phyloP scores from a whole-genome alignment of 2,797 vertebrate genomes.

The Schizopygopsis pylzovi region DNA sequence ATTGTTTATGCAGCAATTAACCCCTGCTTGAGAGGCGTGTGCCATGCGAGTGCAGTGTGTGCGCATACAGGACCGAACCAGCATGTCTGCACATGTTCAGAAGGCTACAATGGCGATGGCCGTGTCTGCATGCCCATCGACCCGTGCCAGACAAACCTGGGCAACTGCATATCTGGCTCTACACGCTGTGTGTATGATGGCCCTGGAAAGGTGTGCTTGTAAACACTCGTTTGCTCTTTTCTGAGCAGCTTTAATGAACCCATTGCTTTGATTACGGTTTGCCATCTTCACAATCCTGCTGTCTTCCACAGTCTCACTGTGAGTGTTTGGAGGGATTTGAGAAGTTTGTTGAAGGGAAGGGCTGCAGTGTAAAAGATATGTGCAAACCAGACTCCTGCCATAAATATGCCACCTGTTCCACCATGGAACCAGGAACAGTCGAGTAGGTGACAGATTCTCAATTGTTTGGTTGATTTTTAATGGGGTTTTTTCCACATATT shows the following conservation, averaged over 20 bases:
- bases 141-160: constrained; percentile 83
- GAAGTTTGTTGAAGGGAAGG: constrained; percentile 68
- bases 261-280: not conserved
- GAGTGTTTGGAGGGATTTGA: constrained; percentile 87
- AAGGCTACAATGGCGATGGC: constrained; percentile 87
- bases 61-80: constrained; percentile 81
- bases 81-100: constrained; percentile 82
- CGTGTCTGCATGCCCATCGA: constrained; percentile 83
- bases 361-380: constrained; percentile 80
- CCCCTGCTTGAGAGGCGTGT: constrained; percentile 81
- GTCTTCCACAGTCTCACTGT: constrained; percentile 84
- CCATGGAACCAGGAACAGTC: constrained; percentile 74
- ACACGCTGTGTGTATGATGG: constrained; percentile 83
- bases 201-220: constrained; percentile 81
- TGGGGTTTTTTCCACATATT: constrained; percentile 3
- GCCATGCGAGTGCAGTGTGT: constrained; percentile 81
- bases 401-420: constrained; percentile 83
- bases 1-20: constrained; percentile 82
- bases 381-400: constrained; percentile 85
- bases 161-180: constrained; percentile 78
- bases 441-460: constrained; percentile 76
- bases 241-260: not conserved
- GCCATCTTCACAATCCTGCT: constrained; percentile 64
- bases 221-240: not conserved
- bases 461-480: not conserved